A percentile compares a stretch with the other conserved stretches of the same genome.
phyloP scores from a whole-genome alignment of 2,797 vertebrate species.

The Ispidina picta region DNA sequence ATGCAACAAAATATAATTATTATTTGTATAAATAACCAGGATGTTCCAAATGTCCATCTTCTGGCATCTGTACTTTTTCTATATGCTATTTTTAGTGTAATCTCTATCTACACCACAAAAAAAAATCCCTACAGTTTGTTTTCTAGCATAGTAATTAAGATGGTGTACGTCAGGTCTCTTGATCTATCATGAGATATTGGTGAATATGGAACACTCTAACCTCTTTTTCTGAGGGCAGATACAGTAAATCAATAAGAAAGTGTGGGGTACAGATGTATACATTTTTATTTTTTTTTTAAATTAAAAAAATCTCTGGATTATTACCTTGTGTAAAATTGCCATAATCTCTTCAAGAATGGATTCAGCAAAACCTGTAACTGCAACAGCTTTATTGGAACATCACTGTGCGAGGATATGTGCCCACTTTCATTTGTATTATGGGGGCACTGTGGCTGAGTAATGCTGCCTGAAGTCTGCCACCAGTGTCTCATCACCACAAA shows the following conservation, averaged over 20 bases:
- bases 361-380: not conserved
- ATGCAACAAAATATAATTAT: not conserved
- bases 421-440: not conserved
- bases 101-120: not conserved
- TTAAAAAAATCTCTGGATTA: not conserved
- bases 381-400: not conserved
- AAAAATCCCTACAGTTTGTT: not conserved
- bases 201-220: not conserved
- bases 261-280: no score
- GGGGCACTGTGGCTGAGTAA: not conserved
- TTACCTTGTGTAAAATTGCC: not conserved
- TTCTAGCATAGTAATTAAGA: not conserved
- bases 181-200: not conserved
- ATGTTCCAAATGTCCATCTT: not conserved
- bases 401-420: rapidly evolving
- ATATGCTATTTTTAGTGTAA: not conserved
- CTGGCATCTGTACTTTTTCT: not conserved
- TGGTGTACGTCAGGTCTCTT: not conserved
- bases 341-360: not conserved
- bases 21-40: not conserved
- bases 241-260: not conserved
- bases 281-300: not conserved
- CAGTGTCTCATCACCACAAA: not conserved
- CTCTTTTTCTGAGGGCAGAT: not conserved
- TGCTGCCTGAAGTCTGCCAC: not conserved